Conservation (phyloP, 1,140 invertebrate genomes). For the Cylas formicarius region DNA sequence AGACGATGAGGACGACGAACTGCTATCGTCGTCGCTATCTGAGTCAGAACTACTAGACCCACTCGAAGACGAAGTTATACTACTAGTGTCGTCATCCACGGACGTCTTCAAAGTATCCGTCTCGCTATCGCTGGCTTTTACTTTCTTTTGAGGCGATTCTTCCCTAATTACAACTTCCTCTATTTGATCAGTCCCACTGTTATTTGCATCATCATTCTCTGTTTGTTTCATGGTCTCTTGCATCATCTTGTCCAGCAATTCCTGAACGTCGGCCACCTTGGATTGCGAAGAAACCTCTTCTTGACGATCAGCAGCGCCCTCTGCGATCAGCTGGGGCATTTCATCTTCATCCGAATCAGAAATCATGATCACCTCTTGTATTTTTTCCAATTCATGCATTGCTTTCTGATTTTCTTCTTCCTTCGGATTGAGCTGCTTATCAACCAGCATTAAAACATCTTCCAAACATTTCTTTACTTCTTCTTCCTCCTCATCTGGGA, state of each 20-base stretch:
- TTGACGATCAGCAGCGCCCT: slow-evolving; percentile 1
- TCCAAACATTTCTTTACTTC: slow-evolving; percentile 13
- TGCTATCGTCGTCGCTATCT: slow-evolving; percentile 34
- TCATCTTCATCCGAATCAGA: slow-evolving; percentile 37
- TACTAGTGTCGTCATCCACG: slow-evolving; percentile 27
- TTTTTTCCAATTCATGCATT: slow-evolving; percentile 6
- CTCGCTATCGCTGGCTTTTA: slow-evolving; percentile 17
- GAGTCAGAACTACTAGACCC: slow-evolving; percentile 32
- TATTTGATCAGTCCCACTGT: slow-evolving; percentile 25
- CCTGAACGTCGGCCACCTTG: slow-evolving; percentile 40
- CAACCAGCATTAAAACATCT: slow-evolving; percentile 8
- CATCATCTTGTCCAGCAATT: slow-evolving; percentile 47
- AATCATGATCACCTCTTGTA: slow-evolving; percentile 34
- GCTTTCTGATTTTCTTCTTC: slow-evolving; percentile 8
- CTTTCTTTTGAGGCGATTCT: slow-evolving; percentile 8
- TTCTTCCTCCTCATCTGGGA: slow-evolving; percentile 7
- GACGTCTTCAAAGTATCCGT: slow-evolving; percentile 25
- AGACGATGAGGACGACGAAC: slow-evolving; percentile 33
- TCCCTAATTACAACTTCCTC: slow-evolving; percentile 19
- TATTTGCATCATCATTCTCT: slow-evolving; percentile 32
- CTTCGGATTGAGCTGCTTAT: neutral
- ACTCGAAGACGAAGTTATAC: slow-evolving; percentile 26
- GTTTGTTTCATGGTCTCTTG: slow-evolving; percentile 42
- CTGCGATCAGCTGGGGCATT: neutral
- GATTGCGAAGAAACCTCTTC: too few relatives aligned